Evolutionary conservation across 2,797 vertebrate genomes (phyloP).

Genomic region (Aplochiton taeniatus): DNA sequence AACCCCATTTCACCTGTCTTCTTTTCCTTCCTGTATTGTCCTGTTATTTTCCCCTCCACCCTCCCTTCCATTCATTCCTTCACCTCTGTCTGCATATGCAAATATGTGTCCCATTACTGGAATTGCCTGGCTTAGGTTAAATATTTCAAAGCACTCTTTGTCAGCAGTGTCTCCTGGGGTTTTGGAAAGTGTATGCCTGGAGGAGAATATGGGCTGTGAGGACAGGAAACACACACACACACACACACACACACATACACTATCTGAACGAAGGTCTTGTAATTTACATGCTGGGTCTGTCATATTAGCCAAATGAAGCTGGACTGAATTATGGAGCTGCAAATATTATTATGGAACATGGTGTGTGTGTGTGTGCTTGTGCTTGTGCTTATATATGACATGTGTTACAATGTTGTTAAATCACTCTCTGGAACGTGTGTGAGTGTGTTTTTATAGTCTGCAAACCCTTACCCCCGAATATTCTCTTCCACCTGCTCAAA

Average conservation of each 20-base stretch:
- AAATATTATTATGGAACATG: constrained; percentile 30
- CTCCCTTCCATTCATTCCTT: neutral
- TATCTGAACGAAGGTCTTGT: constrained; percentile 44
- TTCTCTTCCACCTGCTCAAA: too few species aligned
- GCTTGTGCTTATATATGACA: neutral
- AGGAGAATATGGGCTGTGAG: neutral
- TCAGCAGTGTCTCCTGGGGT: constrained; percentile 2
- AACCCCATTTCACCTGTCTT: neutral
- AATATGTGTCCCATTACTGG: constrained; percentile 53
- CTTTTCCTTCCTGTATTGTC: neutral
- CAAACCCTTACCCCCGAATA: too few species aligned
- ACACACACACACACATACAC: constrained; percentile 12
- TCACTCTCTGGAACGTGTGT: constrained; percentile 12
- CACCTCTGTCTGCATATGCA: constrained; percentile 38
- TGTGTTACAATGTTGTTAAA: constrained; percentile 28
- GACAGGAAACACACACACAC: neutral
- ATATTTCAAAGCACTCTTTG: constrained; percentile 45
- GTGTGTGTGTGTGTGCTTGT: neutral
- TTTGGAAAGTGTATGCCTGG: neutral
- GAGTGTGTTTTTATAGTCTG: neutral
- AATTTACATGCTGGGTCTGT: constrained; percentile 50
- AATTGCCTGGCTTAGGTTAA: constrained; percentile 53
- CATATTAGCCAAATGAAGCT: constrained; percentile 61
- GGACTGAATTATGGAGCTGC: constrained; percentile 37
- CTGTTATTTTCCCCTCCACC: constrained; percentile 5